A percentile compares a stretch with the other conserved stretches of the same genome.
phyloP scores from a whole-genome alignment of 2,113 vertebrate species.

The Rhynchomys soricoides region DNA sequence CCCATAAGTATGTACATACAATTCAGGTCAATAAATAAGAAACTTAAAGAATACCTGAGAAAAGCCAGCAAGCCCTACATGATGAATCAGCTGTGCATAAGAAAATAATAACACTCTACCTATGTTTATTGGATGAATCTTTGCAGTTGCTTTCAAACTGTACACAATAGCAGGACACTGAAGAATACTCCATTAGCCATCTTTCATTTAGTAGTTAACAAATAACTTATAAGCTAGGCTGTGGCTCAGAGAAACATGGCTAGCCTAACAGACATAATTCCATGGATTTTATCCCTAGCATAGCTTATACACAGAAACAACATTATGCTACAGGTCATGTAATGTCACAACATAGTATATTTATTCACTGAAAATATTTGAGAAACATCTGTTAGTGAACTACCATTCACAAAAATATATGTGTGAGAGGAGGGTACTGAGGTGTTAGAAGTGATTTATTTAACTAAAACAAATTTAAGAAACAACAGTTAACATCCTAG shows the following conservation, averaged over 20 bases:
- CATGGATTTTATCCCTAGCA: background rate
- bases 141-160: background rate
- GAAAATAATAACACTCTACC: background rate
- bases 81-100: background rate
- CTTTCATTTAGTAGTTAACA: too few species aligned
- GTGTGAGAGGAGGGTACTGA: background rate
- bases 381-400: background rate
- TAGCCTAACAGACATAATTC: background rate
- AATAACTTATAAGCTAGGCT: background rate
- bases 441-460: background rate
- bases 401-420: background rate
- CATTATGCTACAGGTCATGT: background rate
- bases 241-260: too few species aligned
- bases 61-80: background rate
- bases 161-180: background rate
- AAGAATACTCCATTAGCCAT: background rate
- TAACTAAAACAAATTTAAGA: too few species aligned
- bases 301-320: background rate
- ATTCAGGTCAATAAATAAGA: background rate
- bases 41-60: background rate
- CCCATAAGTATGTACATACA: background rate
- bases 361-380: background rate
- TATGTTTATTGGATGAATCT: background rate
- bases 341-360: background rate
- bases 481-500: too few species aligned